Evolutionary conservation across 2,888 invertebrate genomes (phyloP).

Genomic region (Ornithoptera priamus): DNA sequence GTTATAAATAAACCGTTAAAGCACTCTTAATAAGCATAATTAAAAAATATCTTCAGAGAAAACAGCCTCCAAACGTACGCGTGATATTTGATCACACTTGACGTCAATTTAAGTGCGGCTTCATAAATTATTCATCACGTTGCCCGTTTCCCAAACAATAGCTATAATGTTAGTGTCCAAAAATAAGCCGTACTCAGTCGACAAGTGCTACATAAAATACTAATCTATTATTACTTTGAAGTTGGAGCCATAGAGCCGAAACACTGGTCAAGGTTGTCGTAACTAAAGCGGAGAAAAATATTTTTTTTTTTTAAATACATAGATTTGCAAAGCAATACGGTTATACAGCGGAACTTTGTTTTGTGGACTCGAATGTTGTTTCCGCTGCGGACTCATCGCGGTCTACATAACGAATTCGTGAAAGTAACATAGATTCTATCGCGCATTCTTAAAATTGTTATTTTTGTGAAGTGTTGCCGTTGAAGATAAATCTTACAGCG

Average conservation of each 20-base stretch:
- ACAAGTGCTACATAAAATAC: neutral
- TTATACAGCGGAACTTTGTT: neutral
- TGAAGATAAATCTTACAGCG: constrained; percentile 1
- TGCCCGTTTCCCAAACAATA: constrained; percentile 5
- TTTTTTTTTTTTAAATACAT: neutral
- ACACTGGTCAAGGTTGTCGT: neutral
- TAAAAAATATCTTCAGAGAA: constrained; percentile 1
- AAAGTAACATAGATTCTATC: constrained; percentile 20
- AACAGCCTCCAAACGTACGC: constrained; percentile 1
- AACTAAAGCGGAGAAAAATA: neutral
- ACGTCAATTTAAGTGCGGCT: constrained; percentile 18
- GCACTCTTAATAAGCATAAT: neutral
- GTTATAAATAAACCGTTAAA: neutral
- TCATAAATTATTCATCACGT: constrained; percentile 11
- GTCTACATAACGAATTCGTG: constrained; percentile 8
- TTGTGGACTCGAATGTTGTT: neutral
- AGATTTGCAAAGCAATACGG: neutral
- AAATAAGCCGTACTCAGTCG: neutral
- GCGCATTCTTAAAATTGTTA: neutral
- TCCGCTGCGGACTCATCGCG: constrained; percentile 2
- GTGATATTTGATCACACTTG: constrained; percentile 17
- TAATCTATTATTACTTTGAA: neutral
- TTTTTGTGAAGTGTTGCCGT: constrained; percentile 9
- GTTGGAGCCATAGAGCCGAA: neutral
- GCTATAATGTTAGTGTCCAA: neutral